A percentile compares a stretch with the other conserved stretches of the same genome.
Evolutionary conservation across 1,140 invertebrate genomes (phyloP).

Genomic region (Gerris buenoi): DNA sequence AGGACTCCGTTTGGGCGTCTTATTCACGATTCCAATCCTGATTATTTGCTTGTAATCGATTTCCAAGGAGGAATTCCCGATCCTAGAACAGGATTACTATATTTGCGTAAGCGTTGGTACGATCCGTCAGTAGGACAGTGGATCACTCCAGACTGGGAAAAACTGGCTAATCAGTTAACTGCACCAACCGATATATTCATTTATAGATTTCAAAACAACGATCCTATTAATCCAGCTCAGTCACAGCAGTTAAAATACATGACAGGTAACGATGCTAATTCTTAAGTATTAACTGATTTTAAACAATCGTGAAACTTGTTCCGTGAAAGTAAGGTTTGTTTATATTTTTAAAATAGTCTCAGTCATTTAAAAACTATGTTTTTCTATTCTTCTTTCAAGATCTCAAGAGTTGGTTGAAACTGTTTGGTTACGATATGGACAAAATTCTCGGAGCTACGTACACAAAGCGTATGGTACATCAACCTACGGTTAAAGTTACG

Average conservation of each 20-base stretch:
- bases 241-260: constrained; percentile 54
- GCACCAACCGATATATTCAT: constrained; percentile 78
- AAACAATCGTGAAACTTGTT: too few relatives aligned
- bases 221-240: constrained; percentile 65
- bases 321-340: too few relatives aligned
- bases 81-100: constrained; percentile 66
- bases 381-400: constrained; percentile 36
- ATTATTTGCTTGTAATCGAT: constrained; percentile 78
- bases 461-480: constrained; percentile 56
- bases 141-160: constrained; percentile 85
- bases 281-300: too few relatives aligned
- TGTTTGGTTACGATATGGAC: constrained; percentile 74
- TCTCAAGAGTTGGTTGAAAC: constrained; percentile 63
- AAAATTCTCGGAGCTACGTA: constrained; percentile 72
- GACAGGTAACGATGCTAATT: constrained; percentile 36
- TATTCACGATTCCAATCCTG: constrained; percentile 75
- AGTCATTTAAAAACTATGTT: too few relatives aligned
- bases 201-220: constrained; percentile 80
- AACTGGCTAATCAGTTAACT: constrained; percentile 59
- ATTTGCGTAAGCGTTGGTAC: constrained; percentile 70
- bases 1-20: constrained; percentile 81
- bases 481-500: constrained; percentile 56
- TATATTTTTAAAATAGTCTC: too few relatives aligned
- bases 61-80: constrained; percentile 83
- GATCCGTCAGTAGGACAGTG: constrained; percentile 86